Conservation (phyloP, 53 echinoderm and acorn worm species). For the Paracentrotus lividus region DNA sequence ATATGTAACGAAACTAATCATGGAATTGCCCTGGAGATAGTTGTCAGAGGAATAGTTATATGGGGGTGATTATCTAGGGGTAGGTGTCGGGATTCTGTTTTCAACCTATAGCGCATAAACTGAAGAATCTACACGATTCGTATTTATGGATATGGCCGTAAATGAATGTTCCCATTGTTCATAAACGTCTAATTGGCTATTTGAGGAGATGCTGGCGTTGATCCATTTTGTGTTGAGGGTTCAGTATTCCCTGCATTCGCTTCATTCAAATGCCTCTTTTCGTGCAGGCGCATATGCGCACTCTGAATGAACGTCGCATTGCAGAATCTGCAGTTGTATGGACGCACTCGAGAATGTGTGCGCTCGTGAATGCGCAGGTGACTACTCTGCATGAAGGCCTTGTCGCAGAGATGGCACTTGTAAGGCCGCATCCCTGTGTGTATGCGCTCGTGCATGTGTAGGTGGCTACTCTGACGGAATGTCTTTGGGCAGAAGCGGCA, state of each 20-base stretch:
- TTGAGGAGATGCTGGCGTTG: constrained; percentile 9
- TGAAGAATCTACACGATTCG: no score
- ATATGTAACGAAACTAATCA: no score
- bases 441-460: constrained; percentile 66
- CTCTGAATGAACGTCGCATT: constrained; percentile 67
- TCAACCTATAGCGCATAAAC: no score
- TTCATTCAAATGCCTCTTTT: constrained; percentile 56
- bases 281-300: constrained; percentile 67
- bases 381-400: constrained; percentile 68
- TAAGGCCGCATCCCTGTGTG: constrained; percentile 64
- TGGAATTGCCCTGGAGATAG: no score
- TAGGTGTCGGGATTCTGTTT: no score
- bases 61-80: no score
- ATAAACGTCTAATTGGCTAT: neutral
- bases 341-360: constrained; percentile 59
- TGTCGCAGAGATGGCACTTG: constrained; percentile 66
- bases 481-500: constrained; percentile 65
- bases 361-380: constrained; percentile 64
- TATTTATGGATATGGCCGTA: no score
- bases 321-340: constrained; percentile 62
- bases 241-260: neutral
- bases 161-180: no score
- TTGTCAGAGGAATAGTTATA: no score
- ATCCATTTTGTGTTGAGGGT: constrained; percentile 13
- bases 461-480: constrained; percentile 66